A percentile compares a stretch with the other conserved stretches of the same genome.
Conservation (phyloP, 2,888 invertebrate genomes). For the Apamea sordens region DNA sequence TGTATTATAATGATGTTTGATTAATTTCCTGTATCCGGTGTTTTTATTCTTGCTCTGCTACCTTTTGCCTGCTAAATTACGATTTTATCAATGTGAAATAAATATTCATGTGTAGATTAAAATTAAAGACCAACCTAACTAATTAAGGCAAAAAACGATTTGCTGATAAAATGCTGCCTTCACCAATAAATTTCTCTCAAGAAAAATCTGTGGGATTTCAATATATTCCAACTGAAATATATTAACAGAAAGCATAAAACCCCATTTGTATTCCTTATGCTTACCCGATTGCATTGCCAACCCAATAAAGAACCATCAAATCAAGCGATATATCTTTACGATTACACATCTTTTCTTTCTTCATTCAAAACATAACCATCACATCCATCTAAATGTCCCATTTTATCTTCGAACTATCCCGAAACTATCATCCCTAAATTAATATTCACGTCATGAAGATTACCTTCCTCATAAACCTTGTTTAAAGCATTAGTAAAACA, state of each 20-base stretch:
- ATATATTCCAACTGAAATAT: no score
- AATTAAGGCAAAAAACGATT: background rate
- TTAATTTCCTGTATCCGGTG: constrained; percentile 50
- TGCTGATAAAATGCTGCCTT: background rate
- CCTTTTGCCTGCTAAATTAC: constrained; percentile 23
- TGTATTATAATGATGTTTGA: constrained; percentile 36
- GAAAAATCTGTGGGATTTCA: background rate
- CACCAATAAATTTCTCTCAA: background rate
- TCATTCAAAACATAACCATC: constrained; percentile 57
- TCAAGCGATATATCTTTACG: constrained; percentile 54
- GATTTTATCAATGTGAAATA: constrained; percentile 26
- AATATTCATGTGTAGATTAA: background rate
- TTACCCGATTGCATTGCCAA: constrained; percentile 33
- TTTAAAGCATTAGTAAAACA: constrained; percentile 75
- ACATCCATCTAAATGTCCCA: constrained; percentile 59
- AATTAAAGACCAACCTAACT: background rate
- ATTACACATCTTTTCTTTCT: constrained; percentile 59
- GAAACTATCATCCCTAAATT: constrained; percentile 73
- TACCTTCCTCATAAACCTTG: constrained; percentile 70
- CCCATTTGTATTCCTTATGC: constrained; percentile 30
- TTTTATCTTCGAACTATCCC: constrained; percentile 69
- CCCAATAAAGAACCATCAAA: constrained; percentile 38
- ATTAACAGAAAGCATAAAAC: background rate
- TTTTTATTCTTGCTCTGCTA: constrained; percentile 12
- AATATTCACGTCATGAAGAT: constrained; percentile 76